These are phyloP conservation scores for Panzeria rudis DNA, from an alignment of 2,888 invertebrate species.

Conservation along the genomic window DNA sequence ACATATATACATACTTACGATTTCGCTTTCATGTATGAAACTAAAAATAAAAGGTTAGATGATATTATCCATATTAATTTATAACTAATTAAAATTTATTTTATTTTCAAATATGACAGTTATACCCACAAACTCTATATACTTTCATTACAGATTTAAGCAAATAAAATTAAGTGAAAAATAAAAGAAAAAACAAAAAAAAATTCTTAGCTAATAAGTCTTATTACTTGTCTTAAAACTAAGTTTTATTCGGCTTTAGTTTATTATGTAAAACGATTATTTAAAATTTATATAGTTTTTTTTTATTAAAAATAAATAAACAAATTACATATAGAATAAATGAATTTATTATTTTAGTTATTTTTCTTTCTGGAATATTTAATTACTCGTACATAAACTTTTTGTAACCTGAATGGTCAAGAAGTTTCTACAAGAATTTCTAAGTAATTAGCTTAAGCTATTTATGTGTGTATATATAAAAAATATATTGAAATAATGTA, in stretches of 20 bases:
- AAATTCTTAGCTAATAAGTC: conserved; percentile 59
- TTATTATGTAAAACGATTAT: conserved; percentile 61
- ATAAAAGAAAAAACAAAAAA: conserved; percentile 41
- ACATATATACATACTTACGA: conserved; percentile 8
- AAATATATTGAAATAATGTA: conserved; percentile 22
- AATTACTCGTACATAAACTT: conserved; percentile 22
- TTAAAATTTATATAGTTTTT: conserved; percentile 58
- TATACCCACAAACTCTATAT: conserved; percentile 49
- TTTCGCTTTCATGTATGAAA: conserved; percentile 50
- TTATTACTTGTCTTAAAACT: conserved; percentile 62
- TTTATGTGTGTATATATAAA: conserved; percentile 36
- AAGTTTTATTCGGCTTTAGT: conserved; percentile 68
- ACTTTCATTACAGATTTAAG: conserved; percentile 60
- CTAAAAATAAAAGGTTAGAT: conserved; percentile 34
- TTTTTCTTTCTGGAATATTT: conserved; percentile 24
- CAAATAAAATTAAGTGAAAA: conserved; percentile 49
- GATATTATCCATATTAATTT: conserved; percentile 56
- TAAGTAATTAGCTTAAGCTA: conserved; percentile 63
- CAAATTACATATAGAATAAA: conserved; percentile 52
- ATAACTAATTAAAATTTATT: conserved; percentile 31
- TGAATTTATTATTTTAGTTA: conserved; percentile 66
- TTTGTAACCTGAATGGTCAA: neutral
- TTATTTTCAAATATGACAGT: conserved; percentile 50
- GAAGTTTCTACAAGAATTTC: conserved; percentile 10
- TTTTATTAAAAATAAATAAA: conserved; percentile 59